Conservation (phyloP, 2,113 vertebrate genomes). For the Monopterus albus region DNA sequence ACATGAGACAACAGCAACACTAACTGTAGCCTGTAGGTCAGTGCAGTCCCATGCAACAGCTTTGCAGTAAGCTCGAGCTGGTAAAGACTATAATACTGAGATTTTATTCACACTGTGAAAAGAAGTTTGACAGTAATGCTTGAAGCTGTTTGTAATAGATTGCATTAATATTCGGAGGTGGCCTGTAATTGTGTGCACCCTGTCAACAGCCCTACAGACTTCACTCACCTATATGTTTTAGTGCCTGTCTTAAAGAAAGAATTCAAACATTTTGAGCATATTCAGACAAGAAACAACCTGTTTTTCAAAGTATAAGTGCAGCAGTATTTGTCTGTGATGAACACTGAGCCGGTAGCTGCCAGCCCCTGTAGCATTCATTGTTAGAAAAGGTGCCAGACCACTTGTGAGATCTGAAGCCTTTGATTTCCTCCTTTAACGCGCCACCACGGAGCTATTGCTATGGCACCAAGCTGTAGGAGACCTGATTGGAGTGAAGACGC, state of each 20-base stretch:
- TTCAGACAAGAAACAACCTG: slow-evolving; percentile 2
- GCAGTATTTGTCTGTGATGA: slow-evolving; percentile 29
- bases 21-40: background rate
- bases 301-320: background rate
- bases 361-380: slow-evolving; percentile 24
- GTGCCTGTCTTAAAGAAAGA: background rate
- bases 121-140: background rate
- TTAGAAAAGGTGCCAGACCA: slow-evolving; percentile 39
- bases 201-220: background rate
- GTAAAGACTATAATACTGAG: background rate
- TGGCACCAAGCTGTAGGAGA: slow-evolving; percentile 20
- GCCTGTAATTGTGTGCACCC: background rate
- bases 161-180: background rate
- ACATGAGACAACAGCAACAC: background rate
- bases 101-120: background rate
- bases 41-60: background rate
- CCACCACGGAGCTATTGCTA: slow-evolving; percentile 34
- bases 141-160: slow-evolving; percentile 7
- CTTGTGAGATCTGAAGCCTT: slow-evolving; percentile 39
- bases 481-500: background rate
- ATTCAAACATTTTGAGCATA: background rate
- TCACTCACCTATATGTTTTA: background rate
- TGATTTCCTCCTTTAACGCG: slow-evolving; percentile 51
- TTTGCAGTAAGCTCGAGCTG: background rate
- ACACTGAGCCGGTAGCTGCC: slow-evolving; percentile 12